A percentile compares a stretch with the other conserved stretches of the same genome.
These are phyloP conservation scores for Drosophila repletoides DNA, from an alignment of 1,140 invertebrate genomes.

Conservation along the genomic window DNA sequence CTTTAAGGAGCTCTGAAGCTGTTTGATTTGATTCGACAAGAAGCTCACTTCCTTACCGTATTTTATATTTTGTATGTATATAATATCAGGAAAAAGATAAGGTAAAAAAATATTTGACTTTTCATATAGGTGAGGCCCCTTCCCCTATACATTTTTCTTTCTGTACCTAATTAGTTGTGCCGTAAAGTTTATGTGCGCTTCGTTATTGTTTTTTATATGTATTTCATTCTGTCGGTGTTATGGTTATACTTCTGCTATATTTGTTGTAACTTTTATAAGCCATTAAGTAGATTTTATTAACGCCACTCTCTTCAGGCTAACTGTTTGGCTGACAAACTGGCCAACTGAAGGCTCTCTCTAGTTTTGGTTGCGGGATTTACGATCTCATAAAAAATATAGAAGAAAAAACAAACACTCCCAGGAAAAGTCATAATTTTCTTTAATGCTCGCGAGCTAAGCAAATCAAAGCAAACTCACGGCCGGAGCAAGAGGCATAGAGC, in stretches of 20 bases:
- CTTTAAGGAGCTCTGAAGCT: too few species aligned
- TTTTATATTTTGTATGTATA: too few species aligned
- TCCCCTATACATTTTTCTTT: neutral
- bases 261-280: slow-evolving; percentile 70
- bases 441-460: slow-evolving; percentile 5
- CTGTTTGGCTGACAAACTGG: too few species aligned
- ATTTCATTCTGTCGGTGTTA: slow-evolving; percentile 24
- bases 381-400: slow-evolving; percentile 37
- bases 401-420: slow-evolving; percentile 31
- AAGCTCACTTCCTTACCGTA: too few species aligned
- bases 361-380: slow-evolving; percentile 66
- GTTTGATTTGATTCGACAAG: too few species aligned
- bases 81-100: too few species aligned
- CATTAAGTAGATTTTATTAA: slow-evolving; percentile 75
- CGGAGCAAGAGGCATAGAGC: neutral
- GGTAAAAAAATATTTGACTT: too few species aligned
- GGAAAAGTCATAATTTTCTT: slow-evolving; percentile 63
- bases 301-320: slow-evolving; percentile 32
- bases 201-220: slow-evolving; percentile 49
- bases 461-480: neutral
- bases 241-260: slow-evolving; percentile 42
- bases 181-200: slow-evolving; percentile 57
- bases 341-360: too few species aligned
- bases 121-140: neutral
- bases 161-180: slow-evolving; percentile 66